Evolutionary conservation across 1,140 invertebrate genomes (phyloP), one percentile per base, ranked within the genome.

Genomic region (Macrotrachela quadricornifera): DNA sequence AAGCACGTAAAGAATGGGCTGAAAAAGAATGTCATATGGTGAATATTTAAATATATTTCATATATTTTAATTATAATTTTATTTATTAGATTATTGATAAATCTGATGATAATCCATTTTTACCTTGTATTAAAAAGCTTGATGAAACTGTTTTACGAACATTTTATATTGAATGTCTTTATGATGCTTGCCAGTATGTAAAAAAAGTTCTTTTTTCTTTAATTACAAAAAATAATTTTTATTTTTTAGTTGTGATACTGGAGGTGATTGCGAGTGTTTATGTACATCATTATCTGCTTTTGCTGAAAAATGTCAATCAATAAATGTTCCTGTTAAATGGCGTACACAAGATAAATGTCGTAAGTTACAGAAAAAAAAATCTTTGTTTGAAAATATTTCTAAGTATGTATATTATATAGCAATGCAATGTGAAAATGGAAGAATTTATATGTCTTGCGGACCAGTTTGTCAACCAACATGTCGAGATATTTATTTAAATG

Each of bases 261-360:
- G 85, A 16, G 85, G 79, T 0, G 85, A 88, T 64, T 91, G 85
- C 62, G 79, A 82, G 52, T 91, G 85, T 68, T 65, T 86, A 0
- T 90, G 85, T 64, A 84, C 84, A 1, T 80, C 84, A 0, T 69
- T 90, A 14, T 79, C 83, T 0, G 79, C 81, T 6, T 88, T 88
- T 66, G 81, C 82, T 16, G 77, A 84, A 59, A 77, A 79, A 59
- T 90, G 85, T 63, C 79, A 77, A 46, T 59, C 62, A 18, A 54
- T 76, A 44, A 70, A 68, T 16, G 56, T 65, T 13, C 73, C 75
- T 9, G 75, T 87, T 11, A 77, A 78, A 57, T 90, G 85, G 85
- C 68, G 85, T 50, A 76, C 75, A 1, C 80, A 81, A 60, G 72
- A 80, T 40, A 68, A 83, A 13, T 90, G 85, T 8, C 21, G 21